Percentiles rank a stretch among this genome's conserved stretches.
Evolutionary conservation across 1,140 invertebrate genomes (phyloP).

Genomic region (Drosophila ficusphila): DNA sequence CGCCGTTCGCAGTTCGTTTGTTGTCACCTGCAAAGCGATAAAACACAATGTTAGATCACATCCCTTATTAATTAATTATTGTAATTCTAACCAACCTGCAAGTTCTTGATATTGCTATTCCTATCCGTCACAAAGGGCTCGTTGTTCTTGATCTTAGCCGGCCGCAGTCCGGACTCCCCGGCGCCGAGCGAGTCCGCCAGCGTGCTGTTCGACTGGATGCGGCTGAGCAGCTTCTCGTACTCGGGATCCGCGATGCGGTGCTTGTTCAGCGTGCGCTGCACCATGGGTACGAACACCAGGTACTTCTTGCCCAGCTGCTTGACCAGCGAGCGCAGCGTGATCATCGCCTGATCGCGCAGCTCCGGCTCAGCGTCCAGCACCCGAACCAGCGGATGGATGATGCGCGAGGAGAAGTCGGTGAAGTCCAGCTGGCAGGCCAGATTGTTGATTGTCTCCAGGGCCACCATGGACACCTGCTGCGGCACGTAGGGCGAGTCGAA

Average conservation of each 20-base stretch:
- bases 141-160: conserved; percentile 86
- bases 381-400: conserved; percentile 95
- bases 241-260: conserved; percentile 92
- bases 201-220: conserved; percentile 89
- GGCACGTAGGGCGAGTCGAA: conserved; percentile 95
- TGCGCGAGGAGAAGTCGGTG: conserved; percentile 95
- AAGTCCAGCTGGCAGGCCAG: conserved; percentile 96
- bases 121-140: conserved; percentile 84
- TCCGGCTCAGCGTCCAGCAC: conserved; percentile 93
- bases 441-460: conserved; percentile 96
- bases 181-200: conserved; percentile 85
- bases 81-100: conserved; percentile 85
- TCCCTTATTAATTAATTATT: too few relatives aligned
- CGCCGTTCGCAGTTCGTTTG: conserved; percentile 93
- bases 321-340: conserved; percentile 94
- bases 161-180: conserved; percentile 87
- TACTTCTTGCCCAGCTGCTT: conserved; percentile 95
- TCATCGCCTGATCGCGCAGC: conserved; percentile 93
- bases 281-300: conserved; percentile 95
- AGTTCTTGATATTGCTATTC: conserved; percentile 89
- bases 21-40: conserved; percentile 87
- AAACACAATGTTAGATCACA: neutral
- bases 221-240: conserved; percentile 91
- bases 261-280: conserved; percentile 92
- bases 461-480: conserved; percentile 89